Percentiles rank a stretch among this genome's conserved stretches.
phyloP scores from a whole-genome alignment of 2,888 invertebrate species.

The Caradrina clavipalpis region DNA sequence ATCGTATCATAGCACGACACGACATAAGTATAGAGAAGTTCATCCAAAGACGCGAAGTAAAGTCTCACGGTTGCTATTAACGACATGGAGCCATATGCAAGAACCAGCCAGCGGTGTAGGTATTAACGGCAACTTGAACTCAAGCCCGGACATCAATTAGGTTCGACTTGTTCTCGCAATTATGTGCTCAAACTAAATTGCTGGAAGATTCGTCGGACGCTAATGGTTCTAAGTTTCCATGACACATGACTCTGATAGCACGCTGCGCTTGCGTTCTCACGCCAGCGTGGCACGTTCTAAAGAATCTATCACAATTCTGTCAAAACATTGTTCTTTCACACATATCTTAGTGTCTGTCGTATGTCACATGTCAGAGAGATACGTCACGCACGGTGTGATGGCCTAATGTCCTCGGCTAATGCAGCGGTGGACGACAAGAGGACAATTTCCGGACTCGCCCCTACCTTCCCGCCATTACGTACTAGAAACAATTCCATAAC shows the following conservation, averaged over 20 bases:
- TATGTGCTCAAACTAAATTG: constrained; percentile 89
- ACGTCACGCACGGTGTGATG: constrained; percentile 78
- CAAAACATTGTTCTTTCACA: constrained; percentile 75
- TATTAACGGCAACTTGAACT: constrained; percentile 85
- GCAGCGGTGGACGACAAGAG: constrained; percentile 85
- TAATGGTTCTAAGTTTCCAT: constrained; percentile 83
- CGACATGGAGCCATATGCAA: constrained; percentile 68
- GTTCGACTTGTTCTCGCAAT: constrained; percentile 89
- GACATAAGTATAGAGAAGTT: constrained; percentile 36
- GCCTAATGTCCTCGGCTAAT: constrained; percentile 88
- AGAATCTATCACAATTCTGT: constrained; percentile 69
- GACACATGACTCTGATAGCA: constrained; percentile 76
- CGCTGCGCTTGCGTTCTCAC: constrained; percentile 51
- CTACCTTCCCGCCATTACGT: constrained; percentile 85
- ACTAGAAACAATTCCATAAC: constrained; percentile 86
- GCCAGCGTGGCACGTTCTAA: constrained; percentile 41
- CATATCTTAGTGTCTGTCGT: constrained; percentile 73
- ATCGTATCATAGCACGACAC: constrained; percentile 53
- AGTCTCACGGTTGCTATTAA: constrained; percentile 63
- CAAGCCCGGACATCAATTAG: constrained; percentile 86
- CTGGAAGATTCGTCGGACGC: constrained; percentile 86
- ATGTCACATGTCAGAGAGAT: constrained; percentile 83
- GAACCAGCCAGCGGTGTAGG: constrained; percentile 70
- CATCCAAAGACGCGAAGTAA: constrained; percentile 23
- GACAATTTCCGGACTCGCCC: constrained; percentile 89